Base-by-base conservation (phyloP, 2,113 vertebrate genomes). In the Platysternon megacephalum region DNA sequence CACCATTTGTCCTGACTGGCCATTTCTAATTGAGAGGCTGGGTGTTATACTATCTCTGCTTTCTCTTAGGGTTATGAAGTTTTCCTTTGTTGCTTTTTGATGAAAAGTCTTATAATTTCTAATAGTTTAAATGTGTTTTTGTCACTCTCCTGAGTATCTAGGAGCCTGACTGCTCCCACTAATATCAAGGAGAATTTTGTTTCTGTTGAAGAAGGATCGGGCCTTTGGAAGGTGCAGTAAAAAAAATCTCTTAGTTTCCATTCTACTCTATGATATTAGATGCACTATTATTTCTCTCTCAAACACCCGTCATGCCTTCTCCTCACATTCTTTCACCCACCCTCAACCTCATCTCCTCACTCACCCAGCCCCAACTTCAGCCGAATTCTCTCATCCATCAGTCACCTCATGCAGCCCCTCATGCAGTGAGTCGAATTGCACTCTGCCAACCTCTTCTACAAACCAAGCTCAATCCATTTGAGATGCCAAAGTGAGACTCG, bases 121-220 rank as follows among this genome's bases (percentile, higher is more conserved):
- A 22, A 85, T 39, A 52, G 52, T 76, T 53, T 0, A 0, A 87
- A 32, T 5, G 7, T 0, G 0, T 85, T 86, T 82, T 49, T 51
- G 83, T 79, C 72, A 9, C 42, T 28, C 3, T 35, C 9, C 32
- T 80, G 10, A 48, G 48, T 32, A 53, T 0, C 0, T 1, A 80
- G 48, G 56, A 87, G 51, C 24, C 68, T 0, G 0, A 85, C 52
- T 0, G 0, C n/a, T 81, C n/a, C 65, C 11, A 29, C 0, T 28
- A 28, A 44, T 58, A 3, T 4, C 2, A 1, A 16, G 81, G 9
- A 4, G 44, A 19, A 6, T 19, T 84, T 53, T 82, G 82, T 79
- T 49, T 39, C 24, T 82, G 2, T 16, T 80, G 19, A 39, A 19
- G 35, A 21, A n/a, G 17, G 35, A 42, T 44, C 8, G 5, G 21